These are phyloP conservation scores for Poecilus cupreus DNA, from an alignment of 2,888 invertebrate species.

Conservation along the genomic window DNA sequence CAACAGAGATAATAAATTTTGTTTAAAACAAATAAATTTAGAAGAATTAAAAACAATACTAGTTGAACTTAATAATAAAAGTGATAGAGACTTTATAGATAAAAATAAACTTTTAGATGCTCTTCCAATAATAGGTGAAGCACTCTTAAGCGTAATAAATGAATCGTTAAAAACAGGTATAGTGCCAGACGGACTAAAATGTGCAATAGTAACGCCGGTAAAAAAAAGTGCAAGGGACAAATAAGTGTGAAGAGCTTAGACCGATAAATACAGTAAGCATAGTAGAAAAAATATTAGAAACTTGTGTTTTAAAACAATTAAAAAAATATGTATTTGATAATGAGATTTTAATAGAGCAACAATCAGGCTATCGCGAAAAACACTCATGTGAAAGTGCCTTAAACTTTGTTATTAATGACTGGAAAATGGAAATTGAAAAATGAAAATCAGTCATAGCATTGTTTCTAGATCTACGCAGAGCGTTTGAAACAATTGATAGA, in stretches of 20 bases:
- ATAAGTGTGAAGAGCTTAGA: not conserved
- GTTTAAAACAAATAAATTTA: not conserved
- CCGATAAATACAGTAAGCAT: not conserved
- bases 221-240: not conserved
- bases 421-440: too few species aligned
- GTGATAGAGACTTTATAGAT: not conserved
- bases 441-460: not conserved
- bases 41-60: not conserved
- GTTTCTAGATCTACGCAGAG: not conserved
- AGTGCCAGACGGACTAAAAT: not conserved
- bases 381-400: constrained; percentile 3
- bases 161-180: not conserved
- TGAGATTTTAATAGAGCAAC: not conserved
- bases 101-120: not conserved
- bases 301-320: not conserved
- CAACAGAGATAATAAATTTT: not conserved
- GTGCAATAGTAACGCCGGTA: not conserved
- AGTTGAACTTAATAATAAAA: not conserved
- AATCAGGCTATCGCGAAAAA: not conserved
- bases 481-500: not conserved
- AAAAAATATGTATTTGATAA: not conserved
- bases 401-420: too few species aligned
- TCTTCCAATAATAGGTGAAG: not conserved
- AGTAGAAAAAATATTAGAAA: not conserved
- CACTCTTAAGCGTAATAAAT: not conserved